phyloP scores from a whole-genome alignment of 2,113 vertebrate genomes.

The Oncorhynchus gorbuscha region DNA sequence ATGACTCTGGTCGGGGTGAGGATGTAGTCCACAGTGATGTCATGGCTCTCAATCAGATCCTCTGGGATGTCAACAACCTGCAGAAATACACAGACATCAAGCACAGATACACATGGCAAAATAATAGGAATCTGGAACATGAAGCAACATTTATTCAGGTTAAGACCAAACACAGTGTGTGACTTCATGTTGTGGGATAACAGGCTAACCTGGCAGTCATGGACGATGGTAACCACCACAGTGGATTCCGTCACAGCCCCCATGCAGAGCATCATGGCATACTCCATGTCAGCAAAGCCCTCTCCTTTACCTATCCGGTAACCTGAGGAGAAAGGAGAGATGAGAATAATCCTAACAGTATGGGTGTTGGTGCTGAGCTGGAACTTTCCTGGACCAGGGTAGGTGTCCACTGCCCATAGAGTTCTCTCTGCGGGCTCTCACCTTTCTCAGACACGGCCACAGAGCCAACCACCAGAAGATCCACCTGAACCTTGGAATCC shows the following conservation, averaged over 20 bases:
- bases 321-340: constrained; percentile 67
- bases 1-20: constrained; percentile 89
- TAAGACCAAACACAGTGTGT: background rate
- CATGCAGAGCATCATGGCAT: constrained; percentile 93
- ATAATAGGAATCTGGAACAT: background rate
- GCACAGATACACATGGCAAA: background rate
- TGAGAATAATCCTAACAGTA: background rate
- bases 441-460: constrained; percentile 95
- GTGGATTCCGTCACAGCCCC: constrained; percentile 80
- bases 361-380: too few species aligned
- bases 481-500: constrained; percentile 80
- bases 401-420: too few species aligned
- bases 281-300: constrained; percentile 93
- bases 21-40: constrained; percentile 93
- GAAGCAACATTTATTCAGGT: background rate
- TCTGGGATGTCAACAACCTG: constrained; percentile 89
- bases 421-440: constrained; percentile 41
- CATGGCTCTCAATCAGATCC: constrained; percentile 82
- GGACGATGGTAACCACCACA: constrained; percentile 88
- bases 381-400: too few species aligned
- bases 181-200: background rate
- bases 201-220: constrained; percentile 89
- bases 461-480: constrained; percentile 90
- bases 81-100: background rate
- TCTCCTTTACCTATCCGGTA: constrained; percentile 96